Evolutionary conservation across 2,113 vertebrate species (phyloP).

Genomic region (Arizona elegans): DNA sequence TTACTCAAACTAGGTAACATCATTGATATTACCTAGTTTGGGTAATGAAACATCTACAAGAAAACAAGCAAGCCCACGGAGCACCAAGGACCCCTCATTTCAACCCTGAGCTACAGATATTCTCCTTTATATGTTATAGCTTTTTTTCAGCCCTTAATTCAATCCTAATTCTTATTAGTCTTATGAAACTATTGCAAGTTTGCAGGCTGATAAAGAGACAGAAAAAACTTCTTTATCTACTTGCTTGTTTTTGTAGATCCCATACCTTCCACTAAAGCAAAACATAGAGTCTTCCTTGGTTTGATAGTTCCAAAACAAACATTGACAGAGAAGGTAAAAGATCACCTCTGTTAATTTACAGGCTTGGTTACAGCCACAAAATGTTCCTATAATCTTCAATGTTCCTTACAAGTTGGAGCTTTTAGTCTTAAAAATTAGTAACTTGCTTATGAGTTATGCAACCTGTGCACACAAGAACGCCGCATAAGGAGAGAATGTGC

Average conservation of each 20-base stretch:
- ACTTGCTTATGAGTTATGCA: not conserved
- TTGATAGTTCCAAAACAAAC: not conserved
- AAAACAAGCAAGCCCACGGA: too few species aligned
- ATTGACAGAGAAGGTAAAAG: not conserved
- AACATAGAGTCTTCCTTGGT: not conserved
- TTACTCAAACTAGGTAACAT: too few species aligned
- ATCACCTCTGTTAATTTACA: not conserved
- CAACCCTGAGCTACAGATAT: too few species aligned
- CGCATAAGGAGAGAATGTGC: not conserved
- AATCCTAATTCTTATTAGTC: not conserved
- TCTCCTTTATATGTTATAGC: too few species aligned
- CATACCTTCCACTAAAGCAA: not conserved
- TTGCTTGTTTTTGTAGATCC: not conserved
- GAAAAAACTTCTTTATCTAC: not conserved
- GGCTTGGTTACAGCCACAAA: not conserved
- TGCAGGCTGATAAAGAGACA: not conserved
- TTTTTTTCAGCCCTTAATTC: not conserved
- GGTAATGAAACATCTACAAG: too few species aligned
- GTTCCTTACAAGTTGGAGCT: not conserved
- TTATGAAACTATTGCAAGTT: not conserved
- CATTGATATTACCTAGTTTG: too few species aligned
- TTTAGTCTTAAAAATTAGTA: not conserved
- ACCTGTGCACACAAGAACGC: not conserved
- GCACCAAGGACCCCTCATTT: too few species aligned
- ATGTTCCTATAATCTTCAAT: not conserved